Evolutionary conservation across 2,797 vertebrate species (phyloP), one percentile per base, ranked within the genome.

Genomic region (Rallus crepitans): DNA sequence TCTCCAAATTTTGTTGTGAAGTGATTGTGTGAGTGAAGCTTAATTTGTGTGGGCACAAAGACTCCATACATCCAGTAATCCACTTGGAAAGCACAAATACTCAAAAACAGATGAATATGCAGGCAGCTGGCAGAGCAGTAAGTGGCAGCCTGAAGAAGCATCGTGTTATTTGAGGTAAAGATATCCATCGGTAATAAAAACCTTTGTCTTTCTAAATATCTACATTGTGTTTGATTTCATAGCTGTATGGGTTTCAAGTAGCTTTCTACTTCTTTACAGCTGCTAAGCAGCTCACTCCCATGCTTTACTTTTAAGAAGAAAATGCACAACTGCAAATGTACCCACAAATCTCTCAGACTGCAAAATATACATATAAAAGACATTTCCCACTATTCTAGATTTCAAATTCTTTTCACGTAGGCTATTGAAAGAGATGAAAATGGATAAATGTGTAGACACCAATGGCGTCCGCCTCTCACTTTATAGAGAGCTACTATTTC

Each of bases 371-470:
- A 83, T 90, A 71, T 76, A 95, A 97, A 95, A 91, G 89, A 52
- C 82, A 80, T 57, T 84, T 78, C 59, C 57, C 42, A 73, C 65
- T 69, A 60, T 48, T 89, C 55, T 73, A 82, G 86, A 56, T 91
- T 90, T 95, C 76, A 93, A 60, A 97, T 97, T 97, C 95, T 94
- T 88, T 71, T 94, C 90, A 96, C 93, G 89, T 93, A 94, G 72
- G 81, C 95, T 96, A 95, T 87, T 97, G 91, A 97, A 97, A 97
- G 90, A 96, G 94, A 97, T 95, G 94, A 97, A 97, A 98, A 97
- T 95, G 94, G 83, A 92, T 97, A 97, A 97, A 97, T 86, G 94
- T 95, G 96, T 96, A 97, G 90, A 84, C 87, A 94, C 87, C 95
- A 94, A 93, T 94, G 96, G 71, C 82, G 37, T 77, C 87, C 2